phyloP scores from a whole-genome alignment of 2,888 invertebrate genomes.

The Andricus curvator region DNA sequence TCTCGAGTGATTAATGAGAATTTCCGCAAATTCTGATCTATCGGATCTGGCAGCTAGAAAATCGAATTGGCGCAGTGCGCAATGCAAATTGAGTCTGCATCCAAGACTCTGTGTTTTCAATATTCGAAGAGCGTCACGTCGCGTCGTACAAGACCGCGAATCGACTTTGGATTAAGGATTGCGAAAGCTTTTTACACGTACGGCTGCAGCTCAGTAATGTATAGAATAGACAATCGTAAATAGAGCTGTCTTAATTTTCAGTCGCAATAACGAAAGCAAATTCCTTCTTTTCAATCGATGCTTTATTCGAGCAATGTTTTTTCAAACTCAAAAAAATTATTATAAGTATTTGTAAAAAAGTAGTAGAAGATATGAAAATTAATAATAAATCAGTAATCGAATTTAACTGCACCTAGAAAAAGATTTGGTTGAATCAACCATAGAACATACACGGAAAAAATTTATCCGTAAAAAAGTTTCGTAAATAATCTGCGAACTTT shows the following conservation, averaged over 20 bases:
- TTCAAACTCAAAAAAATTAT: neutral
- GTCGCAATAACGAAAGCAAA: neutral
- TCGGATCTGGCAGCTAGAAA: neutral
- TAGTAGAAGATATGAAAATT: neutral
- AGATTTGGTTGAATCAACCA: too few relatives aligned
- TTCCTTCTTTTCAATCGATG: neutral
- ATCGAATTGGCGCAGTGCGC: conserved; percentile 50
- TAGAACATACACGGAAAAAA: too few relatives aligned
- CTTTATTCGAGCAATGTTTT: neutral
- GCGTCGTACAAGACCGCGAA: conserved; percentile 13
- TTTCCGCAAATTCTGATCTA: neutral
- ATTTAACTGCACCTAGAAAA: too few relatives aligned
- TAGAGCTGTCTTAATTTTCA: conserved; percentile 3
- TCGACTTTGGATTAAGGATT: conserved; percentile 18
- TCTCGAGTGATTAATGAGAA: neutral
- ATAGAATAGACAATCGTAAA: neutral
- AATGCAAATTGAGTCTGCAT: conserved; percentile 49
- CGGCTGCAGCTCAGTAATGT: conserved; percentile 5
- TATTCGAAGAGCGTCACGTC: conserved; percentile 21
- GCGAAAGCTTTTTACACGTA: conserved; percentile 26
- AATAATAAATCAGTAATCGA: too few relatives aligned
- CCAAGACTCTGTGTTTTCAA: neutral
- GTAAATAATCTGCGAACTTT: too few relatives aligned
- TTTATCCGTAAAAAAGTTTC: too few relatives aligned
- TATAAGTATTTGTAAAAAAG: neutral